Base-by-base conservation (phyloP, 2,888 invertebrate species). In the Monoplex corrugatus region DNA sequence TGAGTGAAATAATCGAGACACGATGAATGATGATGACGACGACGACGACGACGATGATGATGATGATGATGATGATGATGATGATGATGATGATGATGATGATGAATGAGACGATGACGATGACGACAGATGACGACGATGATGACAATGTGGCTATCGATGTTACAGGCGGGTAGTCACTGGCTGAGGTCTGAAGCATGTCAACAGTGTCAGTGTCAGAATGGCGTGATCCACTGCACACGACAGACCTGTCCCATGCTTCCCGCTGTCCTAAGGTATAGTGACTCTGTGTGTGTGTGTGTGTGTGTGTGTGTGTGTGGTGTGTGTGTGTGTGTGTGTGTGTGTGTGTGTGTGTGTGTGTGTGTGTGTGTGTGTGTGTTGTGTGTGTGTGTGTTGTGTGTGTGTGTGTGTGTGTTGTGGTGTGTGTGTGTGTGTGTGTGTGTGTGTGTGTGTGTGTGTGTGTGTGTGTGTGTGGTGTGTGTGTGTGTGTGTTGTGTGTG, bases 211-310 rank as follows among this genome's bases (percentile, higher is more conserved):
- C 97, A 97, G 93, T 99, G 99, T 96, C 97, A 97, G 91, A 97
- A 97, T 83, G 99, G 99, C 23, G 97, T 97, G 95, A 97, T 98
- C 43, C 97, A 98, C 87, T 99, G 99, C 96, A 98, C 98, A n/a
- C 98, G 98, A 97, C 98, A 98, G 95, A 97, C 97, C 94, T 99
- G 99, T 94, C 96, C 95, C 87, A 94, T 94, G 87, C 97, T 97
- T 1, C 93, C 94, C 32, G 93, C 92, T 95, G 95, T 92, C 95
- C 94, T 8, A 16, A 83, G 83, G 83, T 83, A 23, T 38, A 28
- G 32, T n/a, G 19, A 23, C 57, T 57, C 57, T 5, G 8, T 50
- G 50, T 50, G 10, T 57, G 2, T 57, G 16, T 57, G 57, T 57
- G 16, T 16, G 16, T 57, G 57, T 57, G 16, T 16, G 16, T 57